Percentiles rank a stretch among this genome's conserved stretches.
Evolutionary conservation across 1,140 invertebrate genomes (phyloP).

Genomic region (Geopemphigus sp.): DNA sequence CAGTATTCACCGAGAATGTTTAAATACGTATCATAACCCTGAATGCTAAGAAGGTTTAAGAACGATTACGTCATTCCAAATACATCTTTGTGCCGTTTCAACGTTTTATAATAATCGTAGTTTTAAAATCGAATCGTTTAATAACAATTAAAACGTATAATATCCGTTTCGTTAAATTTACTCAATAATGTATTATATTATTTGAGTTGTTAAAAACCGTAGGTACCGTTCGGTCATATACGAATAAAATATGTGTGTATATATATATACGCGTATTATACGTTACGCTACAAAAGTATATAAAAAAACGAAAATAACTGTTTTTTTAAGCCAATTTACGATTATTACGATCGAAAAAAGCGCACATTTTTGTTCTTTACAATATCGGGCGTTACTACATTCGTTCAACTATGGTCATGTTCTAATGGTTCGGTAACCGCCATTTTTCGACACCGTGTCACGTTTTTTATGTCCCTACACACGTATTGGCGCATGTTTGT

Average conservation of each 20-base stretch:
- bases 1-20: not conserved
- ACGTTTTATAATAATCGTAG: not conserved
- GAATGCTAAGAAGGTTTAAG: conserved; percentile 12
- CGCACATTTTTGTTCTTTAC: not conserved
- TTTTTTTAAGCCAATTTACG: no score
- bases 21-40: not conserved
- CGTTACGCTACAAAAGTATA: no score
- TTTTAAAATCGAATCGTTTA: no score
- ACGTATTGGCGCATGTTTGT: not conserved
- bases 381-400: not conserved
- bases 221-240: no score
- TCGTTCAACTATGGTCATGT: conserved; percentile 11
- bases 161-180: no score
- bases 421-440: not conserved
- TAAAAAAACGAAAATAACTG: no score
- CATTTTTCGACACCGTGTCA: not conserved
- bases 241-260: no score
- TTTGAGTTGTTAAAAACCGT: no score
- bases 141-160: no score
- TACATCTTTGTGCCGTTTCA: not conserved
- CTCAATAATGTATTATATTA: no score
- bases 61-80: conserved; percentile 3
- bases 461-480: not conserved
- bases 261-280: no score
- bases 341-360: no score